These are phyloP conservation scores for Acrossocheilus fasciatus DNA, from an alignment of 2,797 vertebrate species.

Conservation along the genomic window DNA sequence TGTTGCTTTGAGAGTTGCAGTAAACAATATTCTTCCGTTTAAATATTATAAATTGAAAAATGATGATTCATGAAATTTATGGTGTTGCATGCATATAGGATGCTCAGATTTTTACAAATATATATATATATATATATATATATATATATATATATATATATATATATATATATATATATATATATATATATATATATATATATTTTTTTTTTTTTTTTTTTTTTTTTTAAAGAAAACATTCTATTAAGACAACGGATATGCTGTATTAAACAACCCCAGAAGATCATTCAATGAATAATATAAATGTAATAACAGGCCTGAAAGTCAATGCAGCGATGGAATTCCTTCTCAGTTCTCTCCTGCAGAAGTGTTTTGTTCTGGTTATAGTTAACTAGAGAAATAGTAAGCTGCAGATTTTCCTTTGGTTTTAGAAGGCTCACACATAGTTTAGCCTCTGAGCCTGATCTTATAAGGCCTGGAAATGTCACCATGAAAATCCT, in stretches of 20 bases:
- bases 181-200: too few species aligned
- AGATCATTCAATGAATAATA: background rate
- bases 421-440: slow-evolving; percentile 70
- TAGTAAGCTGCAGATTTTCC: slow-evolving; percentile 69
- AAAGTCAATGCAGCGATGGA: slow-evolving; percentile 60
- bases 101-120: too few species aligned
- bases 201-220: too few species aligned
- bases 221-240: too few species aligned
- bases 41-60: background rate
- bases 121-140: too few species aligned
- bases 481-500: slow-evolving; percentile 70
- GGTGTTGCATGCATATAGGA: background rate
- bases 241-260: background rate
- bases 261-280: background rate
- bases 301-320: background rate
- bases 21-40: background rate
- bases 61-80: background rate
- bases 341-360: slow-evolving; percentile 50
- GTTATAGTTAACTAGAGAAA: slow-evolving; percentile 60
- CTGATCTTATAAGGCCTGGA: slow-evolving; percentile 71
- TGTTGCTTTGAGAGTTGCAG: background rate
- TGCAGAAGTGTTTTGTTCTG: slow-evolving; percentile 62
- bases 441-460: slow-evolving; percentile 69
- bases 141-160: too few species aligned
- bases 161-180: too few species aligned